A percentile compares a stretch with the other conserved stretches of the same genome.
phyloP scores from a whole-genome alignment of 1,140 invertebrate species.

The Diabrotica undecimpunctata region DNA sequence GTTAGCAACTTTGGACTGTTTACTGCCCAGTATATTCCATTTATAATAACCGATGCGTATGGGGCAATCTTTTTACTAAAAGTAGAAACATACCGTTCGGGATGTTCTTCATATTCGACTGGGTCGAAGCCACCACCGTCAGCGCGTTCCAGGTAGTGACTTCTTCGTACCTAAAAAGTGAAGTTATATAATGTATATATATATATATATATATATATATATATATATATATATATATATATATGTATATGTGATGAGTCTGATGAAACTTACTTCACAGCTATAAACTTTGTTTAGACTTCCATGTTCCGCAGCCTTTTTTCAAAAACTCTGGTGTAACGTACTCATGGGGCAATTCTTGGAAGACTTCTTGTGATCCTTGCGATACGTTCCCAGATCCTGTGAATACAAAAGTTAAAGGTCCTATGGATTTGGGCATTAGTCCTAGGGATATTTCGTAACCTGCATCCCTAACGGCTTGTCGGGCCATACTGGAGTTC shows the following conservation, averaged over 20 bases:
- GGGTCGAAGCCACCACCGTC: slow-evolving; percentile 87
- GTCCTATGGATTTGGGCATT: slow-evolving; percentile 97
- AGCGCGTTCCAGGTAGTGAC: slow-evolving; percentile 89
- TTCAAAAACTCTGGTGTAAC: slow-evolving; percentile 90
- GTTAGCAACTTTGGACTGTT: slow-evolving; percentile 94
- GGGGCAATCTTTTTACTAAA: slow-evolving; percentile 98
- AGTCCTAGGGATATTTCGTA: slow-evolving; percentile 98
- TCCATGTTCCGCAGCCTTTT: slow-evolving; percentile 94
- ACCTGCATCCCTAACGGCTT: slow-evolving; percentile 94
- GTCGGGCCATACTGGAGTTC: slow-evolving; percentile 94
- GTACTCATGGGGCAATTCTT: slow-evolving; percentile 96
- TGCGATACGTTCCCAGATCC: slow-evolving; percentile 84
- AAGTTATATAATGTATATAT: no score
- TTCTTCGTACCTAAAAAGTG: slow-evolving; percentile 59
- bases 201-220: no score
- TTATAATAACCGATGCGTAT: slow-evolving; percentile 94
- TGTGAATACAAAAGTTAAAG: slow-evolving; percentile 96
- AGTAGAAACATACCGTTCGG: slow-evolving; percentile 91
- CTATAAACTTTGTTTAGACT: slow-evolving; percentile 85
- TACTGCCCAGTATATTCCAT: slow-evolving; percentile 98
- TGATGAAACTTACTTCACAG: slow-evolving; percentile 71
- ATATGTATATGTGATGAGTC: no score
- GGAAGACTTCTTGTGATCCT: slow-evolving; percentile 96
- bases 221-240: no score
- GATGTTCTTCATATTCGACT: slow-evolving; percentile 88